phyloP scores from a whole-genome alignment of 2,888 invertebrate genomes.

The Lasioglossum figueresi region DNA sequence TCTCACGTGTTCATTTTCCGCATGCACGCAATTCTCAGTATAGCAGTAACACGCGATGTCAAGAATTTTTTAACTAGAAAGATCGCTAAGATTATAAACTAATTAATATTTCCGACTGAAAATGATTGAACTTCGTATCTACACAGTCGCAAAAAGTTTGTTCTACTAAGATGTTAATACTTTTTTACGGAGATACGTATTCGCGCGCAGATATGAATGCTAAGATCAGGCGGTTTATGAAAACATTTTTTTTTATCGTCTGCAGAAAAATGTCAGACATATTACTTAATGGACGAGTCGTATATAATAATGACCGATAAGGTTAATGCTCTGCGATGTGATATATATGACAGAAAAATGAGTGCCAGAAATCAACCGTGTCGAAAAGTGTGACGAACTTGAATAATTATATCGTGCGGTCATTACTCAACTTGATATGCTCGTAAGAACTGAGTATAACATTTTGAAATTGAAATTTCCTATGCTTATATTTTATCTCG shows the following conservation, averaged over 20 bases:
- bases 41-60: too few species aligned
- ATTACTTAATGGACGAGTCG: not conserved
- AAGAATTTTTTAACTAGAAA: too few species aligned
- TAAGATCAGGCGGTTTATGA: not conserved
- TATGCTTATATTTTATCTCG: not conserved
- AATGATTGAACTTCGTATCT: not conserved
- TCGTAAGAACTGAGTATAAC: not conserved
- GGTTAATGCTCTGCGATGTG: not conserved
- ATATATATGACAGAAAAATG: not conserved
- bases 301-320: conserved; percentile 1
- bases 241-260: not conserved
- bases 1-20: too few species aligned
- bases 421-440: not conserved
- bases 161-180: not conserved
- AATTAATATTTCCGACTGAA: not conserved
- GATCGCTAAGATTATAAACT: not conserved
- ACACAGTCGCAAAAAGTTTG: not conserved
- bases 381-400: not conserved
- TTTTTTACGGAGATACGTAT: not conserved
- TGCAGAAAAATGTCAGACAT: not conserved
- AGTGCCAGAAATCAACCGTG: not conserved
- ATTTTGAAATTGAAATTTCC: not conserved
- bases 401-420: not conserved
- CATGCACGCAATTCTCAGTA: too few species aligned
- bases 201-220: not conserved